Evolutionary conservation across 2,797 vertebrate species (phyloP), one percentile per base, ranked within the genome.

Genomic region (Kryptopterus vitreolus): DNA sequence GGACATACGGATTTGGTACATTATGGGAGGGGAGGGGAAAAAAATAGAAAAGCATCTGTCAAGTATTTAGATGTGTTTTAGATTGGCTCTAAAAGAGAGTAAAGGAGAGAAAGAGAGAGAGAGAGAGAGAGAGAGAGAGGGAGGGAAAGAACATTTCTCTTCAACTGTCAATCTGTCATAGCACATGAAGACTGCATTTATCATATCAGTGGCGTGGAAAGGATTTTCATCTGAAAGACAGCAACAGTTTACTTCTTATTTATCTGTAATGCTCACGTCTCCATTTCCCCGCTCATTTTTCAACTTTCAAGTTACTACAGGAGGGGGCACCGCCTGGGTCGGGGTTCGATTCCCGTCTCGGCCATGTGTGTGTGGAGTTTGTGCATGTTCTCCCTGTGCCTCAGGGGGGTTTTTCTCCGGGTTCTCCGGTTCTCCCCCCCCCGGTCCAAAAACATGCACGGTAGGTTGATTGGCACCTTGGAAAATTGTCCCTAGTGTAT

Each of bases 261-360:
- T 68, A 83, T 82, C 90, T 90, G 90, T 90, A 88, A 90, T 89
- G 89, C 53, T 59, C 53, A 76, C 66, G 72, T 81, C 79, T 81
- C 12, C n/a, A 65, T 80, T n/a, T n/a, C 75, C n/a, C 55, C 12
- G 4, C 57, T 66, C 57, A 69, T 82, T 74, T 70, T 52, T 35
- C 24, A 26, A 58, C 50, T 52, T n/a, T 29, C 53, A 81, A 74
- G 77, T 69, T 85, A 77, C 35, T 2, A 29, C 24, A 3, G 35
- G 75, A 82, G n/a, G n/a, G n/a, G n/a, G n/a, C n/a, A n/a, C n/a
- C n/a, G n/a, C n/a, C n/a, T n/a, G n/a, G n/a, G n/a, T n/a, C n/a
- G n/a, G n/a, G n/a, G n/a, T n/a, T n/a, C n/a, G n/a, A n/a, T n/a
- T n/a, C n/a, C n/a, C n/a, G n/a, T n/a, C n/a, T n/a, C n/a, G n/a